These are phyloP conservation scores for Phalacrocorax carbo DNA, from an alignment of 2,113 vertebrate species.

Conservation along the genomic window DNA sequence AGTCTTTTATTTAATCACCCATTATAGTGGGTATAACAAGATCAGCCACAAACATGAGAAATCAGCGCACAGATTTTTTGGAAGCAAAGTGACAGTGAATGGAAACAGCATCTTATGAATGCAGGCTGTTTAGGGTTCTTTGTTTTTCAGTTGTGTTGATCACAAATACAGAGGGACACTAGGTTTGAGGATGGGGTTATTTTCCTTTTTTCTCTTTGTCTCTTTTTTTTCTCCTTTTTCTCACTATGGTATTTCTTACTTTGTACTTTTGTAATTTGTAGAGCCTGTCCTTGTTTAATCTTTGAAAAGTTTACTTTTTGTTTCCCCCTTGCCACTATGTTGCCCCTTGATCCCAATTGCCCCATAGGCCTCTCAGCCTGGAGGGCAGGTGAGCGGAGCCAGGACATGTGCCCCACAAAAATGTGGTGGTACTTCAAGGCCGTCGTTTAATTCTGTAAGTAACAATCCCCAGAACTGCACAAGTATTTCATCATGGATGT, in stretches of 20 bases:
- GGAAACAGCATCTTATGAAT: neutral
- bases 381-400: conserved; percentile 73
- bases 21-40: neutral
- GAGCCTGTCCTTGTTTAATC: conserved; percentile 50
- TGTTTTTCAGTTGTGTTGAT: neutral
- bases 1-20: conserved; percentile 10
- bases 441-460: conserved; percentile 83
- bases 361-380: conserved; percentile 74
- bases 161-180: neutral
- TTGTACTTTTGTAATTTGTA: conserved; percentile 3
- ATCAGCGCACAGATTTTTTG: neutral
- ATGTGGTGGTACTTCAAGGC: conserved; percentile 76
- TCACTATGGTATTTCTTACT: neutral
- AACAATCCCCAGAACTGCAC: conserved; percentile 57
- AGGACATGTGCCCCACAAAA: conserved; percentile 78
- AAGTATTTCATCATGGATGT: conserved; percentile 13
- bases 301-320: conserved; percentile 69
- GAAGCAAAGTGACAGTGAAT: neutral
- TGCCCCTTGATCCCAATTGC: conserved; percentile 54
- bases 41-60: neutral
- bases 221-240: neutral
- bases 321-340: conserved; percentile 65
- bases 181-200: neutral
- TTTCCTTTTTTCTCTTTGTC: neutral
- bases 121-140: neutral